These are phyloP conservation scores for Eubasilissa regina DNA, from an alignment of 1,140 invertebrate genomes.

Conservation along the genomic window DNA sequence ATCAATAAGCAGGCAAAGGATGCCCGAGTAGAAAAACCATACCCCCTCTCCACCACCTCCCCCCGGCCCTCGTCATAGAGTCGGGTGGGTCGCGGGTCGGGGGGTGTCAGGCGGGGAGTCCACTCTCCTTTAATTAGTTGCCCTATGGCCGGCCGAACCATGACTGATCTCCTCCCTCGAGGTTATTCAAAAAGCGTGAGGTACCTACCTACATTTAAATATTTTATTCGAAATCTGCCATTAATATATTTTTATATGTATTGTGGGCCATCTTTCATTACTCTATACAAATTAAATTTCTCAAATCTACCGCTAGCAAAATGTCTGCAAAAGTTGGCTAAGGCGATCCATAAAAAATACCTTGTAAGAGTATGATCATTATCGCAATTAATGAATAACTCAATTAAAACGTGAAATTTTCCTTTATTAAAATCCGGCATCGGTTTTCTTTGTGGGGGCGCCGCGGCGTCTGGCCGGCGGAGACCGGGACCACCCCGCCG, in stretches of 20 bases:
- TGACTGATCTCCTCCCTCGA: slow-evolving; percentile 45
- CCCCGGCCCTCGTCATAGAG: slow-evolving; percentile 63
- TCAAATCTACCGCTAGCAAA: no score
- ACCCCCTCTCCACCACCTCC: slow-evolving; percentile 65
- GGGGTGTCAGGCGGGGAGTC: slow-evolving; percentile 72
- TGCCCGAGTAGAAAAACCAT: slow-evolving; percentile 74
- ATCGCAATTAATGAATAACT: no score
- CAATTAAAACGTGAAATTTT: no score
- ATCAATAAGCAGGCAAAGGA: slow-evolving; percentile 74
- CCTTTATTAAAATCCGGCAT: no score
- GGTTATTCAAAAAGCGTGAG: slow-evolving; percentile 21
- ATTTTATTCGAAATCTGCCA: no score
- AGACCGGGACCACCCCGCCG: not conserved
- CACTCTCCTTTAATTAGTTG: slow-evolving; percentile 70
- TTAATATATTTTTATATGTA: no score
- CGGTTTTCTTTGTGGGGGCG: slow-evolving; percentile 1
- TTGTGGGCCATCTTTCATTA: no score
- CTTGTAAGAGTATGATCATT: no score
- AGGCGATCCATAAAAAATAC: no score
- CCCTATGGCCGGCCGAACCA: slow-evolving; percentile 72
- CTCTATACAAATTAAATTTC: no score
- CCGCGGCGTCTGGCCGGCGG: slow-evolving; percentile 40
- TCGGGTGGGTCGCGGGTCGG: slow-evolving; percentile 68
- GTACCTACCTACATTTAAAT: not conserved
- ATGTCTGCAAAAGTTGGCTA: no score